Evolutionary conservation across 2,113 vertebrate species (phyloP).

Genomic region (Catharus bicknelli): DNA sequence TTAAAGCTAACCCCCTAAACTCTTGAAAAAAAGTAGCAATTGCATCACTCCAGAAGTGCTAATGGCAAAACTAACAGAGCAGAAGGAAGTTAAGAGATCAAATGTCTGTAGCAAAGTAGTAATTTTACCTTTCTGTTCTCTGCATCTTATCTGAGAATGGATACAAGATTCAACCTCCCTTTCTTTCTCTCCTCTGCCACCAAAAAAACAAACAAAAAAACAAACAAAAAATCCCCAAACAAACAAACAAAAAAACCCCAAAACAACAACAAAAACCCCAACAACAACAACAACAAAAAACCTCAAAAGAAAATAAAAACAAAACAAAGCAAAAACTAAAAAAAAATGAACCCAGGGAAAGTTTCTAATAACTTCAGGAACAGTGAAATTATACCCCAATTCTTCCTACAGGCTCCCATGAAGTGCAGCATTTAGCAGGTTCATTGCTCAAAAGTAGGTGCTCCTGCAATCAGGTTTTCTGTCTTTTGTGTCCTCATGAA

Average conservation of each 20-base stretch:
- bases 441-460: not conserved
- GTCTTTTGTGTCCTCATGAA: slow-evolving; percentile 43
- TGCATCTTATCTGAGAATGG: not conserved
- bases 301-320: too few species aligned
- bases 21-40: not conserved
- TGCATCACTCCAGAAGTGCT: not conserved
- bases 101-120: not conserved
- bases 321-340: too few species aligned
- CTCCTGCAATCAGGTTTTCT: slow-evolving; percentile 26
- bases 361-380: not conserved
- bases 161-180: not conserved
- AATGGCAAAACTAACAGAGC: not conserved
- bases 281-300: too few species aligned
- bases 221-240: too few species aligned
- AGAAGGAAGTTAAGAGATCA: not conserved
- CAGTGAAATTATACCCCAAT: not conserved
- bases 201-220: not conserved
- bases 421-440: not conserved
- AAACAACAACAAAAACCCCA: too few species aligned
- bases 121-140: not conserved
- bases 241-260: not conserved
- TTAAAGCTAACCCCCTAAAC: not conserved
- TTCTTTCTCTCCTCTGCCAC: not conserved
- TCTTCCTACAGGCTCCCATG: not conserved
- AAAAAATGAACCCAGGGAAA: not conserved